A percentile compares a stretch with the other conserved stretches of the same genome.
phyloP scores from a whole-genome alignment of 23 tunicate genomes.

The Ciona savignyi region DNA sequence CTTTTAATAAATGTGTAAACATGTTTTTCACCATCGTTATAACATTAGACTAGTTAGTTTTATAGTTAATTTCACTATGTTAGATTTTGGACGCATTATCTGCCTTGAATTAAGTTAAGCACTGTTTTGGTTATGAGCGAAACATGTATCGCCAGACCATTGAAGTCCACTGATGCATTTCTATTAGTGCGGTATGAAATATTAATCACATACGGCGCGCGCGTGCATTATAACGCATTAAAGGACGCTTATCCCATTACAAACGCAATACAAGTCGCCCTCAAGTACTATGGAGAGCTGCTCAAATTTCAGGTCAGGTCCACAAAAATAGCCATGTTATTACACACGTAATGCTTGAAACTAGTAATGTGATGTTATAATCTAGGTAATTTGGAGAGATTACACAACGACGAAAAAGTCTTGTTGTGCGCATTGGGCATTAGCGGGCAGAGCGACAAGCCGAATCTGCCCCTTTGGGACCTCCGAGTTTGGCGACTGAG shows the following conservation, averaged over 20 bases:
- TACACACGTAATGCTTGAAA: too few species aligned
- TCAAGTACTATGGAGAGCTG: too few species aligned
- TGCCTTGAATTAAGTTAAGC: too few species aligned
- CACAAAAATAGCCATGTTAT: too few species aligned
- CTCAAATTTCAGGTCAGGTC: too few species aligned
- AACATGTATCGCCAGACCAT: neutral
- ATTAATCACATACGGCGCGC: constrained; percentile 9
- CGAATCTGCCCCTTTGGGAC: neutral
- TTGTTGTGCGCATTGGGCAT: neutral
- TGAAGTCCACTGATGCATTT: neutral
- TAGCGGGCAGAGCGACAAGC: neutral
- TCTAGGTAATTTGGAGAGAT: neutral
- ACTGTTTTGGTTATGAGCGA: too few species aligned
- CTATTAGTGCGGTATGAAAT: constrained; percentile 9
- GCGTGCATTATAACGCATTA: constrained; percentile 19
- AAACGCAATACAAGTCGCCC: constrained; percentile 5
- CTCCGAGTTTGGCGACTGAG: neutral
- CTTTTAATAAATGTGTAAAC: too few species aligned
- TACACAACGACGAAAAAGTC: neutral
- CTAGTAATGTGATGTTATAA: too few species aligned
- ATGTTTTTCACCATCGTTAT: too few species aligned
- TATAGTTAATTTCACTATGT: too few species aligned
- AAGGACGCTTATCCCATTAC: constrained; percentile 25
- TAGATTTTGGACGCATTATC: too few species aligned
- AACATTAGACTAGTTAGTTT: too few species aligned